Evolutionary conservation across 2,797 vertebrate species (phyloP).

Genomic region (Microcaecilia unicolor): DNA sequence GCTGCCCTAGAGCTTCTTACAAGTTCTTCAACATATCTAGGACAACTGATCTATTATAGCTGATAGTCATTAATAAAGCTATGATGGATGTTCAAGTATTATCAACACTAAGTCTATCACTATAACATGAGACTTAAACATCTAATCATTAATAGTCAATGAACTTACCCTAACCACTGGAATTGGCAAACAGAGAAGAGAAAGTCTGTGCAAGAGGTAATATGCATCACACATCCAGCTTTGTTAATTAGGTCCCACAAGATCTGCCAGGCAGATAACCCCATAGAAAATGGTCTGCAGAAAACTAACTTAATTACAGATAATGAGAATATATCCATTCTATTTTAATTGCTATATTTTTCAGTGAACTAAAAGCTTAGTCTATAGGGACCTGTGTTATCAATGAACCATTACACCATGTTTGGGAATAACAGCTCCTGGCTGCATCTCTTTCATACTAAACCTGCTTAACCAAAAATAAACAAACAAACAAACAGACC

Average conservation of each 20-base stretch:
- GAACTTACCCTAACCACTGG: constrained; percentile 75
- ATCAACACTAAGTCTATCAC: too few relatives aligned
- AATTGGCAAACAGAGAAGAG: constrained; percentile 79
- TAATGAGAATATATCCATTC: constrained; percentile 49
- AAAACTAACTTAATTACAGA: constrained; percentile 66
- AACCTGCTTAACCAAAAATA: constrained; percentile 36
- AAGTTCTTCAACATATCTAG: too few relatives aligned
- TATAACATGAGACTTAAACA: too few relatives aligned
- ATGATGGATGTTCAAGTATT: too few relatives aligned
- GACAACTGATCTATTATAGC: too few relatives aligned
- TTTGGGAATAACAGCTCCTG: constrained; percentile 24
- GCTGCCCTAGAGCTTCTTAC: too few relatives aligned
- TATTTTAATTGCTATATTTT: constrained; percentile 45
- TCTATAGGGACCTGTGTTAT: constrained; percentile 28
- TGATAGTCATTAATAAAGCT: too few relatives aligned
- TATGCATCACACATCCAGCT: constrained; percentile 32
- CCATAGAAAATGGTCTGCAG: constrained; percentile 79
- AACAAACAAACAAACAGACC: too few relatives aligned
- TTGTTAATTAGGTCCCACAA: constrained; percentile 52
- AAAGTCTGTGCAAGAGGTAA: constrained; percentile 66
- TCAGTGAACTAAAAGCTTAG: constrained; percentile 20
- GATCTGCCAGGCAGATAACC: constrained; percentile 65
- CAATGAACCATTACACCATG: constrained; percentile 3
- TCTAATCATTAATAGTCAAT: too few relatives aligned
- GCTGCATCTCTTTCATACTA: constrained; percentile 33